Base-by-base conservation (phyloP, 2,797 vertebrate genomes). In the Vipera latastei region DNA sequence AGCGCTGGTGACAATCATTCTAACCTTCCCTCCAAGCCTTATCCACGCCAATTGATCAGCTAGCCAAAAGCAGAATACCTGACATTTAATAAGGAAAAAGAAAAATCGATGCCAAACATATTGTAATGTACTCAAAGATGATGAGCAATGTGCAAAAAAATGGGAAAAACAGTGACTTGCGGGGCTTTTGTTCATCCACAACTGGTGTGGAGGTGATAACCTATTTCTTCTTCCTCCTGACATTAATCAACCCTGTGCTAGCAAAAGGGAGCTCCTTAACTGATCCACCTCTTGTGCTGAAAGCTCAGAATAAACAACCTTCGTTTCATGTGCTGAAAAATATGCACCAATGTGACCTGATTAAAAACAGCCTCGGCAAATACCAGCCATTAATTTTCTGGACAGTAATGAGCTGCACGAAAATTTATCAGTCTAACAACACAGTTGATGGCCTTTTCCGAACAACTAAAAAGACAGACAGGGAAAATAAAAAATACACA, bases 211-310 rank as follows among this genome's bases (percentile, higher is more conserved):
- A 93, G n/a, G 88, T 51, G 28, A 94, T 91, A 92, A 92, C 51
- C 59, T 86, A 53, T 73, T 92, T 95, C 90, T 61, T 14, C 73
- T 91, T 56, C 53, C 25, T 91, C 44, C 13, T 78, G 6, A 86
- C 69, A 89, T 90, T 0, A 0, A 90, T 88, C 90, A 73, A 0
- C n/a, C 83, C 86, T 51, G 0, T 14, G 69, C 0, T 38, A 73
- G 0, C 0, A 0, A 25, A 18, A 0, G 56, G 55, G 0, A 0
- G 51, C 38, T 90, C 92, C 92, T 55, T 65, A 48, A 63, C 51
- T 89, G 0, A 0, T 26, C 86, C 91, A 88, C 93, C 90, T 78
- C 78, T 92, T 94, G 38, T 38, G 85, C n/a, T 38, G 93, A 18
- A 48, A 59, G 91, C 94, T 94, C 93, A 93, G 89, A 94, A 88